These are phyloP conservation scores for Phortica variegata DNA, from an alignment of 1,140 invertebrate species.

Conservation along the genomic window DNA sequence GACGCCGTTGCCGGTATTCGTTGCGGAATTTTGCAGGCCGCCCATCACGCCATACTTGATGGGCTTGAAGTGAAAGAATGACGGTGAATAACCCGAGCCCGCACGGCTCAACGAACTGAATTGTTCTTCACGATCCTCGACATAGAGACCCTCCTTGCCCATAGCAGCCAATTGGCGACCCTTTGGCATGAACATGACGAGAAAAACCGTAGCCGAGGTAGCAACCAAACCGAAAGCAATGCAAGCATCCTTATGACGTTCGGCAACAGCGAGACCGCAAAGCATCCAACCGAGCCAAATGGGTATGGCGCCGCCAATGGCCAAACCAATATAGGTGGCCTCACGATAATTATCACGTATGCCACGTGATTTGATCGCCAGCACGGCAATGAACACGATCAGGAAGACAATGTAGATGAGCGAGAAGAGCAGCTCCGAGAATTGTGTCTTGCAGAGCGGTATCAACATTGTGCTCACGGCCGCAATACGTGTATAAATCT, in stretches of 20 bases:
- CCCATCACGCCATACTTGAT: slow-evolving; percentile 70
- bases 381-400: slow-evolving; percentile 77
- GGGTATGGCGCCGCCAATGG: slow-evolving; percentile 78
- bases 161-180: slow-evolving; percentile 86
- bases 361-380: slow-evolving; percentile 80
- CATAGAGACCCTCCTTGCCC: slow-evolving; percentile 77
- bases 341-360: slow-evolving; percentile 93
- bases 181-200: slow-evolving; percentile 93
- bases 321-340: slow-evolving; percentile 83
- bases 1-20: slow-evolving; percentile 49
- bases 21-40: slow-evolving; percentile 46
- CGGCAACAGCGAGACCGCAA: slow-evolving; percentile 72
- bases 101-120: slow-evolving; percentile 74
- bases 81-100: slow-evolving; percentile 82
- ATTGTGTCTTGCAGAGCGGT: slow-evolving; percentile 65
- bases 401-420: slow-evolving; percentile 81
- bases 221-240: slow-evolving; percentile 82
- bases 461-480: slow-evolving; percentile 52
- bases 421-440: slow-evolving; percentile 73
- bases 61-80: slow-evolving; percentile 89
- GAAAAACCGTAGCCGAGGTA: slow-evolving; percentile 79
- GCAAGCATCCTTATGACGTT: slow-evolving; percentile 80
- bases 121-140: slow-evolving; percentile 75
- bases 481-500: slow-evolving; percentile 46
- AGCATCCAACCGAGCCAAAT: slow-evolving; percentile 84